Base-by-base conservation (phyloP, 2,113 vertebrate genomes). In the Phyllopteryx taeniolatus region DNA sequence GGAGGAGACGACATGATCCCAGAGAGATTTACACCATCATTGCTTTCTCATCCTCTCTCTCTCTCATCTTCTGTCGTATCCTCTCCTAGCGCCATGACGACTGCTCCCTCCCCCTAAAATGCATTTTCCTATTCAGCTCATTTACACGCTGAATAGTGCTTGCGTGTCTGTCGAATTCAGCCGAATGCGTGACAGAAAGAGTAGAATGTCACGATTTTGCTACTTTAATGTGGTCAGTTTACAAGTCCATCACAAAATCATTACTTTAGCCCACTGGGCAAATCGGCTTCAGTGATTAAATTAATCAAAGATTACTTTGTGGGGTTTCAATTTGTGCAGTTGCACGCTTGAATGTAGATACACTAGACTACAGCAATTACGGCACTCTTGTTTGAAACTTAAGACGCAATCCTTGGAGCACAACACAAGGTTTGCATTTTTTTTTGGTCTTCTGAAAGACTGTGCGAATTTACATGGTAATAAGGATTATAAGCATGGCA, bases 11-110 rank as follows among this genome's bases (percentile, higher is more conserved):
- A 83, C 84, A 85, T 73, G 86, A 81, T 90, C 76, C 80, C 57
- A 51, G 71, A 65, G 73, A 87, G 87, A 90, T 91, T 91, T 90
- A 91, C 85, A 73, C 78, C 33, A 22, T 71, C 69, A 65, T 85
- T 80, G 70, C 68, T 77, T 83, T 86, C 73, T 82, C 67, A 62
- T 82, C 79, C 68, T 39, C 68, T 76, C 47, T 71, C 75, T 72
- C 62, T 31, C 51, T 70, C 39, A 70, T 31, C 12, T 68, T 70
- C 33, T n/a, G 42, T 60, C 44, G 33, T 47, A 56, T 72, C 73
- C 43, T n/a, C 65, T 43, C n/a, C 57, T 44, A 59, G 17, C 70
- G 68, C 64, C 65, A 33, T 43, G 53, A 59, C 73, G 79, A 80
- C 77, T 17, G 0, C 51, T 22, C 73, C 51, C 53, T 13, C 7